Conservation (phyloP, 2,113 vertebrate species). For the Mystacornis crossleyi region DNA sequence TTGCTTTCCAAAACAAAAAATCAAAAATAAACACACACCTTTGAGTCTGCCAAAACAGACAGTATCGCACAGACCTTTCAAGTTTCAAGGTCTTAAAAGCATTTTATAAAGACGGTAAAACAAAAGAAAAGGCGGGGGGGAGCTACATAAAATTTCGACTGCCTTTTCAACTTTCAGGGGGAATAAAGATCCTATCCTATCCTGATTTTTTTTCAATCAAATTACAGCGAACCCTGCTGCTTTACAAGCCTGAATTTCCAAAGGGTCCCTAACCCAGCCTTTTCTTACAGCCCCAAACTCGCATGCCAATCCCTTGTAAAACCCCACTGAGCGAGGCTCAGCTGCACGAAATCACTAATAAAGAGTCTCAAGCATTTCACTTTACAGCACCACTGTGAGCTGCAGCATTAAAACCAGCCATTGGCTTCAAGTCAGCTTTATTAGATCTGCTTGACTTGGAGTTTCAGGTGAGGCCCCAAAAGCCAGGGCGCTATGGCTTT, state of each 20-base stretch:
- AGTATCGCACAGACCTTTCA: background rate
- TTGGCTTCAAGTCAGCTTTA: conserved; percentile 71
- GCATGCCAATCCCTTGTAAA: conserved; percentile 65
- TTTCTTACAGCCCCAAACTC: conserved; percentile 62
- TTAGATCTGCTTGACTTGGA: conserved; percentile 68
- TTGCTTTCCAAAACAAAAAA: background rate
- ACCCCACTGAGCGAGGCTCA: conserved; percentile 77
- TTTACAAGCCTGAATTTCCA: conserved; percentile 69
- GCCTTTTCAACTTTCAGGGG: conserved; percentile 40
- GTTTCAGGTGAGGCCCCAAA: conserved; percentile 64
- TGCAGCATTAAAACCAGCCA: conserved; percentile 50
- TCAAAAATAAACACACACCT: background rate
- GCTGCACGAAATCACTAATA: conserved; percentile 78
- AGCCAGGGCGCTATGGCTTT: background rate
- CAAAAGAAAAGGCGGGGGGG: background rate
- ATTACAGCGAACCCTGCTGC: conserved; percentile 55
- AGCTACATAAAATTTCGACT: background rate
- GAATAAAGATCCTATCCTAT: conserved; percentile 46
- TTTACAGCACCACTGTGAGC: conserved; percentile 75
- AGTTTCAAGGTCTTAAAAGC: conserved; percentile 41
- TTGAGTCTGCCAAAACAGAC: conserved; percentile 31
- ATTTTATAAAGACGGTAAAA: conserved; percentile 19
- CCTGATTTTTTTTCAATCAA: conserved; percentile 64
- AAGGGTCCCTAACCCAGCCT: conserved; percentile 36
- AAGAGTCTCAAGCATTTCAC: conserved; percentile 76